phyloP scores from a whole-genome alignment of 2,797 vertebrate genomes.

The Synaphobranchus kaupii region DNA sequence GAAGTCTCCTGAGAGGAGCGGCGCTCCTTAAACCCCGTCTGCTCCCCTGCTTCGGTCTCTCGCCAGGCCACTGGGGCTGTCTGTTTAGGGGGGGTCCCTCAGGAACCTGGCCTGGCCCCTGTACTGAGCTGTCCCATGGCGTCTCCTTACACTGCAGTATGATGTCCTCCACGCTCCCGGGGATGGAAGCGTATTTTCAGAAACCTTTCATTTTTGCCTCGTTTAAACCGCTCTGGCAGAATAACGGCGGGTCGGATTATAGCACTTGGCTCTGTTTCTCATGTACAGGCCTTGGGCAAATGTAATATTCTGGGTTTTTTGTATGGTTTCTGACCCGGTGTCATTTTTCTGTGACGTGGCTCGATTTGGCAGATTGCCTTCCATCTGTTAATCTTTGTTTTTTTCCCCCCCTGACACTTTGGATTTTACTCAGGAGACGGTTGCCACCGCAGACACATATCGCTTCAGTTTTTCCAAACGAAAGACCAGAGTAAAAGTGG shows the following conservation, averaged over 20 bases:
- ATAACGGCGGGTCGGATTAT: neutral
- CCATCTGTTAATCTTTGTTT: conserved; percentile 4
- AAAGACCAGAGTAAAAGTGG: conserved; percentile 2
- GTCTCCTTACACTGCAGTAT: neutral
- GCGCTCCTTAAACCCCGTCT: no score
- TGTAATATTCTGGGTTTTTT: neutral
- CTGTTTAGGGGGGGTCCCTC: neutral
- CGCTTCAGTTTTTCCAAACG: neutral
- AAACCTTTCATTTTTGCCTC: conserved; percentile 1
- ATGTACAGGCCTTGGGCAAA: no score
- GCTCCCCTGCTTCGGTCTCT: no score
- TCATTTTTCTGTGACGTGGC: neutral
- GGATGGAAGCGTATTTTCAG: conserved; percentile 5
- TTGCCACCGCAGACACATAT: neutral
- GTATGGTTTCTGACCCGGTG: neutral
- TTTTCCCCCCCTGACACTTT: neutral
- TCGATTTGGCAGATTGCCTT: neutral
- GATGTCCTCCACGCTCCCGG: neutral
- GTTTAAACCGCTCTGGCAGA: neutral
- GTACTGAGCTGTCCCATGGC: neutral
- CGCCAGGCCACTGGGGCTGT: no score
- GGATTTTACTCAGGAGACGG: conserved; percentile 1
- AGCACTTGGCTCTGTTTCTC: neutral
- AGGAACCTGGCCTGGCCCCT: neutral
- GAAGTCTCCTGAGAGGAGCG: no score